Base-by-base conservation (phyloP, 2,797 vertebrate genomes). In the Tenualosa thibaudeaui region DNA sequence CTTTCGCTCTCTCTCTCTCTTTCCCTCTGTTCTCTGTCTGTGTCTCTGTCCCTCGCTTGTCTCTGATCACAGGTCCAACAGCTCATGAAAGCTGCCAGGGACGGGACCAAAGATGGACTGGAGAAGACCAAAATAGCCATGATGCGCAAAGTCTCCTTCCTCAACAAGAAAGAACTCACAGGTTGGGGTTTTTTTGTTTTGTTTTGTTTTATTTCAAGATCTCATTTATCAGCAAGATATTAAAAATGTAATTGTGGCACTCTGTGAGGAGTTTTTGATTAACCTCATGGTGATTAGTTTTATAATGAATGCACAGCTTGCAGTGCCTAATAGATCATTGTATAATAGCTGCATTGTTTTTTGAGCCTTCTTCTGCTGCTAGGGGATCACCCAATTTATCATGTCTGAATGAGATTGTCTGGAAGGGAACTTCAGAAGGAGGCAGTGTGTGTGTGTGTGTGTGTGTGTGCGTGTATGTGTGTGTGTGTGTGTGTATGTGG, bases 1-100 rank as follows among this genome's bases (percentile, higher is more conserved):
- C 68, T 26, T 0, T 10, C 7, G 84, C 78, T 56, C 19, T 60
- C 83, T n/a, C 60, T 40, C 22, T 75, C 58, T 87, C 0, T 0
- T 9, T 2, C 7, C 84, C 60, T 31, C 65, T 40, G 12, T 71
- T 0, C 6, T 1, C 3, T 84, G 24, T 71, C 49, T 81, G 65
- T 71, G 37, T 19, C 51, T 37, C 40, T 17, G 71, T 78, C 37
- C 40, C 37, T 43, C 15, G 19, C 71, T 46, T 10, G 71, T 43
- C 71, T 78, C 37, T 78, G 40, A 62, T 86, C 50, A 2, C 91
- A 98, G 97, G 96, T 98, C 92, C 97, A 97, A 0, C 96, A 97
- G 92, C 88, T 98, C 89, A 97, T 98, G 97, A 98, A 96, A 88
- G 97, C 97, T 0, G 97, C 96, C n/a, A 95, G 94, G 86, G 97